phyloP scores from a whole-genome alignment of 2,888 invertebrate genomes.

The Beris morrisii region DNA sequence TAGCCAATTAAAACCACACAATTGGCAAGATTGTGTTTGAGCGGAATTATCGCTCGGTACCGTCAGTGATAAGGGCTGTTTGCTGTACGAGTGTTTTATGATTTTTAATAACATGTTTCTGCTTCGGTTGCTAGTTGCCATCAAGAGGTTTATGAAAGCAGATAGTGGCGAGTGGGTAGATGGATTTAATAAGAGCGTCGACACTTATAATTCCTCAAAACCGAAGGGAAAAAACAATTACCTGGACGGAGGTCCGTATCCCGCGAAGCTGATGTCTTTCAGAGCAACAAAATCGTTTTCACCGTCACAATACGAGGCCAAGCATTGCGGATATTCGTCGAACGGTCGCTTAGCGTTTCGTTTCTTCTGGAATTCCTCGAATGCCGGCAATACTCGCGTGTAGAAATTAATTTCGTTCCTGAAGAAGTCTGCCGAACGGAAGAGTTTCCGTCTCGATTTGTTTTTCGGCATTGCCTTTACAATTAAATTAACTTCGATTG shows the following conservation, averaged over 20 bases:
- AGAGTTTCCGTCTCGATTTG: conserved; percentile 64
- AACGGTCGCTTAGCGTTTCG: conserved; percentile 57
- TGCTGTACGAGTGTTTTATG: too few species aligned
- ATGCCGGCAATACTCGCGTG: conserved; percentile 50
- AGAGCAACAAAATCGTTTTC: conserved; percentile 61
- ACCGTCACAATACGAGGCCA: conserved; percentile 59
- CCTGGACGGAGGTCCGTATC: conserved; percentile 56
- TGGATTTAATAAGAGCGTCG: too few species aligned
- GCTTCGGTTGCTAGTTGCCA: too few species aligned
- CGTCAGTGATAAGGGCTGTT: too few species aligned
- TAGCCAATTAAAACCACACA: too few species aligned
- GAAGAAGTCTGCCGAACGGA: conserved; percentile 68
- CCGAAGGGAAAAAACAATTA: conserved; percentile 34
- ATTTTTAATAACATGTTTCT: too few species aligned
- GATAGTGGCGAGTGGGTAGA: too few species aligned
- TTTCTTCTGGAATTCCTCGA: conserved; percentile 49
- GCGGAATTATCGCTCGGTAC: too few species aligned
- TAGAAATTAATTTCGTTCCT: conserved; percentile 72
- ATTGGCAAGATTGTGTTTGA: too few species aligned
- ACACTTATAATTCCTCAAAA: too few species aligned
- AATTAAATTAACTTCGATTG: conserved; percentile 60
- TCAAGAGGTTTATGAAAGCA: too few species aligned
- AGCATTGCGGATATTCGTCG: conserved; percentile 58
- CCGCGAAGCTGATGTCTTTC: conserved; percentile 59
- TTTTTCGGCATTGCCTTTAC: conserved; percentile 70